Evolutionary conservation across 2,888 invertebrate species (phyloP), one percentile per base, ranked within the genome.

Genomic region (Rutpela maculata): DNA sequence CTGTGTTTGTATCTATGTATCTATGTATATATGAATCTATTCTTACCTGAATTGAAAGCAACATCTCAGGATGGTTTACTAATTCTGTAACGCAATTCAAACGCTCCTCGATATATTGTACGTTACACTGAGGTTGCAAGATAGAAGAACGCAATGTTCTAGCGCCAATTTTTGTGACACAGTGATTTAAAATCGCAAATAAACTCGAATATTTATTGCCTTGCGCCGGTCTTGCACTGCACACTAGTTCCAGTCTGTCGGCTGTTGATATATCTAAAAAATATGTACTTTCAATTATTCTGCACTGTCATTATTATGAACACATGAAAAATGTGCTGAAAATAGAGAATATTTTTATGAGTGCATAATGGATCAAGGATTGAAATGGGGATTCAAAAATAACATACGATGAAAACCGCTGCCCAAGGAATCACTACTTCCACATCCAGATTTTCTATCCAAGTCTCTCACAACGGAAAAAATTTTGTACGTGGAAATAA

Each of bases 131-230:
- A 0, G 98, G 98, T 87, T 96, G 95, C 10, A 96, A 90, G 80
- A 98, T 94, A 68, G 94, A 93, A 0, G 96, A 95, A 73, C 98
- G 91, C n/a, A 98, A 90, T 43, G 95, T 92, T 78, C 97, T 91
- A 19, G 93, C 91, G 0, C 98, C 98, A 72, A 96, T 94, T 55
- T 91, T 90, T 0, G 96, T 96, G 18, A 91, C 90, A 76, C 95
- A 95, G 82, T 92, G 90, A 86, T 95, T 93, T 65, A 96, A 86
- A n/a, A 93, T 89, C 5, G 93, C 93, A 81, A 93, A 92, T 11
- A 96, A 89, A 71, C 92, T 93, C 66, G 92, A 89, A 76, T 90
- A 90, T 76, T 86, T 85, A 65, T 82, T 83, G 9, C 85, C 85
- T 79, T 86, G 86, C 0, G 90, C 73, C 89, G 92, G 81, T 90